Percentiles rank a stretch among this genome's conserved stretches.
Evolutionary conservation across 2,797 vertebrate species (phyloP).

Genomic region (Enteromius thamalakanensis): DNA sequence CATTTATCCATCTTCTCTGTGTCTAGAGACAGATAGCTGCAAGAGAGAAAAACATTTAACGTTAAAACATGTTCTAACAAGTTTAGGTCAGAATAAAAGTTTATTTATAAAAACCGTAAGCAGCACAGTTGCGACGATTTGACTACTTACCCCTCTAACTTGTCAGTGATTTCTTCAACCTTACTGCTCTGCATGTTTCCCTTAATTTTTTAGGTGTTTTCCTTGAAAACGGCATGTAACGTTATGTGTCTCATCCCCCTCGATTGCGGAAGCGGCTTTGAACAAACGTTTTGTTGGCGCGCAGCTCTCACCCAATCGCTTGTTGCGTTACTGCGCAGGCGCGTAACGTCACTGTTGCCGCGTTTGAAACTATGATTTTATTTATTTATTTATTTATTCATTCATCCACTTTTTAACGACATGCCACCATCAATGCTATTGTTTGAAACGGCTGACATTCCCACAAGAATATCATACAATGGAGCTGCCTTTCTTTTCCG

Average conservation of each 20-base stretch:
- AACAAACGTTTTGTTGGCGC: constrained; percentile 35
- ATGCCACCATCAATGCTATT: too few relatives aligned
- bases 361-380: not conserved
- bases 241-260: not conserved
- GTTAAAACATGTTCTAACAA: not conserved
- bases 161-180: constrained; percentile 31
- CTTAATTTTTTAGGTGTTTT: not conserved
- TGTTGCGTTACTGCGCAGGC: not conserved
- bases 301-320: constrained; percentile 23
- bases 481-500: not conserved
- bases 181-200: constrained; percentile 4
- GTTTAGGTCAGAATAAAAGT: not conserved
- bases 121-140: not conserved
- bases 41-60: not conserved
- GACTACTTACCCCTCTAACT: constrained; percentile 35
- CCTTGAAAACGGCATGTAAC: not conserved
- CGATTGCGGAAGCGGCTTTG: constrained; percentile 7
- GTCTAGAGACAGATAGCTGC: constrained; percentile 43
- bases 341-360: not conserved
- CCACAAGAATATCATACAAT: not conserved
- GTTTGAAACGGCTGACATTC: not conserved
- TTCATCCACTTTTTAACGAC: too few relatives aligned
- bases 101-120: not conserved
- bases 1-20: constrained; percentile 39
- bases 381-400: too few relatives aligned